Evolutionary conservation across 2,797 vertebrate genomes (phyloP).

Genomic region (Centropyge bicolor): DNA sequence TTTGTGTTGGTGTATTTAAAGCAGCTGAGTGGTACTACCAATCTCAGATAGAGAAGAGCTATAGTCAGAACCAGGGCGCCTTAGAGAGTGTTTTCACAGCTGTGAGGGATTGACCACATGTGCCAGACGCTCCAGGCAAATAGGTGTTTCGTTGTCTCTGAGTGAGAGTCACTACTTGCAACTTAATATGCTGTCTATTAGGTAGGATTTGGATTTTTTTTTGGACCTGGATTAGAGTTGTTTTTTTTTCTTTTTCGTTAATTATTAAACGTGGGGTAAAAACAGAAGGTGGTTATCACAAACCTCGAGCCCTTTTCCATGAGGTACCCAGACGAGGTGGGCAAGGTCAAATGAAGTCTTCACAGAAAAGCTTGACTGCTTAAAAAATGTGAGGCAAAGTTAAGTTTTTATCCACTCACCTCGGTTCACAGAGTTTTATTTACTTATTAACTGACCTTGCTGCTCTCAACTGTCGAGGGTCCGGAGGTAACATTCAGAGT

Average conservation of each 20-base stretch:
- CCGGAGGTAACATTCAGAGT: not conserved
- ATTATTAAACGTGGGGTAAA: not conserved
- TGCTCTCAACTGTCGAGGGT: not conserved
- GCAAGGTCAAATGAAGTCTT: not conserved
- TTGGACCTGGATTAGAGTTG: not conserved
- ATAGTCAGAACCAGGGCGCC: constrained; percentile 9
- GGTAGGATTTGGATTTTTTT: not conserved
- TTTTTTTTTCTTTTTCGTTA: not conserved
- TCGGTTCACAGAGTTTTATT: constrained; percentile 10
- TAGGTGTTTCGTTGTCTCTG: constrained; percentile 25
- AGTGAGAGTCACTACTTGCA: constrained; percentile 7
- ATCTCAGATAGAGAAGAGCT: constrained; percentile 25
- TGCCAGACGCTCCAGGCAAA: constrained; percentile 4
- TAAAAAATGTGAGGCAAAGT: not conserved
- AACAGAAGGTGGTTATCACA: not conserved
- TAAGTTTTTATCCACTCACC: constrained; percentile 2
- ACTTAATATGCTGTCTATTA: not conserved
- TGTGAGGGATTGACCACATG: constrained; percentile 34
- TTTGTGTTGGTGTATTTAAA: constrained; percentile 41
- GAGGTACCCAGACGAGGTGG: not conserved
- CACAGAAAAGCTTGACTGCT: not conserved
- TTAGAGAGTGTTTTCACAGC: constrained; percentile 57
- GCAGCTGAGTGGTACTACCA: constrained; percentile 7
- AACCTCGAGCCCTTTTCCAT: not conserved
- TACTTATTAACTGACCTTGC: constrained; percentile 33